Percentiles rank a stretch among this genome's conserved stretches.
phyloP scores from a whole-genome alignment of 1,140 invertebrate species.

The Cylas formicarius region DNA sequence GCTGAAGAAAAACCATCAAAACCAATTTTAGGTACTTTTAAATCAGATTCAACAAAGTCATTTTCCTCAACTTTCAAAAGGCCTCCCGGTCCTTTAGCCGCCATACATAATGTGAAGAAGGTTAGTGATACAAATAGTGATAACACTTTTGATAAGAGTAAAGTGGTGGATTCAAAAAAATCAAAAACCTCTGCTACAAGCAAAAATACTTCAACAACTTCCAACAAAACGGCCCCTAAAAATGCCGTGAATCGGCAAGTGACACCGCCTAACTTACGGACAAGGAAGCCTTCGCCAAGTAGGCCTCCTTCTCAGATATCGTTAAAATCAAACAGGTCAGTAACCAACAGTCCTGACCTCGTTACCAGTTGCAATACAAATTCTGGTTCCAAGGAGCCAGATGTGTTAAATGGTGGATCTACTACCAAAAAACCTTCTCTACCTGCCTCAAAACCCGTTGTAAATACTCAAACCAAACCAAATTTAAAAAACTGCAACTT shows the following conservation, averaged over 20 bases:
- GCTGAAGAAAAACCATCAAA: conserved; percentile 10
- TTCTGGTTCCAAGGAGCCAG: conserved; percentile 53
- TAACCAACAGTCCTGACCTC: conserved; percentile 59
- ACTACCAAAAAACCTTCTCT: conserved; percentile 27
- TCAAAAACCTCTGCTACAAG: conserved; percentile 25
- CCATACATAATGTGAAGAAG: conserved; percentile 16
- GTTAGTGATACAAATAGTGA: conserved; percentile 12
- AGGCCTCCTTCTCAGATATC: conserved; percentile 34
- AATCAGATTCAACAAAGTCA: conserved; percentile 32
- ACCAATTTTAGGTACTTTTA: conserved; percentile 30
- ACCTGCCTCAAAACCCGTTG: conserved; percentile 23
- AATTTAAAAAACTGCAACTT: conserved; percentile 23
- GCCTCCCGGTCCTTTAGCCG: conserved; percentile 35
- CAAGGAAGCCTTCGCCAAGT: conserved; percentile 37
- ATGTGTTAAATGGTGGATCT: conserved; percentile 46
- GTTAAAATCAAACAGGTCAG: conserved; percentile 28
- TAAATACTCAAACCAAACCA: conserved; percentile 26
- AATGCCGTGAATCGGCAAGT: conserved; percentile 44
- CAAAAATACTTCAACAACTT: conserved; percentile 40
- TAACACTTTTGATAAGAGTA: conserved; percentile 10
- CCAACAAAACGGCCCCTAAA: conserved; percentile 39
- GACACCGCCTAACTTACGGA: conserved; percentile 45
- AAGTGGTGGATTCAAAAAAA: conserved; percentile 14
- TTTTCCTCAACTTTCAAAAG: conserved; percentile 37
- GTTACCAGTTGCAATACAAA: conserved; percentile 57